phyloP scores from a whole-genome alignment of 35 echinoderm and acorn worm species.

The Ptychodera flava region DNA sequence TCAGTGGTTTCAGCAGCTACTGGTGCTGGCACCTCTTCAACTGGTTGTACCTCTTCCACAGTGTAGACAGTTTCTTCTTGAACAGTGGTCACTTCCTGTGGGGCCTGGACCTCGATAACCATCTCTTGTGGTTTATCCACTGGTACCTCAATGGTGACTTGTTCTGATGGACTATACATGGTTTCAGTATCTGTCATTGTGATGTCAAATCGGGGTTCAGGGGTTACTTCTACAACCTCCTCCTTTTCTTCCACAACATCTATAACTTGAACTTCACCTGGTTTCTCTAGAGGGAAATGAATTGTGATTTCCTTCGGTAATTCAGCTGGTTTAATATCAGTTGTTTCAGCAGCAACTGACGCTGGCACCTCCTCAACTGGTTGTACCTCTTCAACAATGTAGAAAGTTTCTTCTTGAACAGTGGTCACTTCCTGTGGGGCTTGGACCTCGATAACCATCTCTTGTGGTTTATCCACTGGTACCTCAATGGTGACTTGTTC shows the following conservation, averaged over 20 bases:
- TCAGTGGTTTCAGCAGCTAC: too few species aligned
- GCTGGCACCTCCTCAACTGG: constrained; percentile 23
- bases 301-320: constrained; percentile 43
- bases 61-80: constrained; percentile 41
- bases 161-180: too few species aligned
- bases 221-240: constrained; percentile 20
- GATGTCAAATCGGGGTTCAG: neutral
- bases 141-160: too few species aligned
- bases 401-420: constrained; percentile 24
- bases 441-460: constrained; percentile 58
- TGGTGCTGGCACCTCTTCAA: too few species aligned
- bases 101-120: too few species aligned
- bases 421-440: constrained; percentile 30
- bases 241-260: too few species aligned
- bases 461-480: constrained; percentile 55
- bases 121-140: constrained; percentile 33
- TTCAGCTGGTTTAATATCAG: constrained; percentile 13
- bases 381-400: constrained; percentile 34
- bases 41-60: constrained; percentile 26
- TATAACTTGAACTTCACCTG: constrained; percentile 29
- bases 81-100: constrained; percentile 9
- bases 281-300: constrained; percentile 43
- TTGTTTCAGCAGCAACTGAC: neutral
- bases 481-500: neutral
- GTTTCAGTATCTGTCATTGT: too few species aligned